These are phyloP conservation scores for Drosophila tani DNA, from an alignment of 1,140 invertebrate genomes.

Conservation along the genomic window DNA sequence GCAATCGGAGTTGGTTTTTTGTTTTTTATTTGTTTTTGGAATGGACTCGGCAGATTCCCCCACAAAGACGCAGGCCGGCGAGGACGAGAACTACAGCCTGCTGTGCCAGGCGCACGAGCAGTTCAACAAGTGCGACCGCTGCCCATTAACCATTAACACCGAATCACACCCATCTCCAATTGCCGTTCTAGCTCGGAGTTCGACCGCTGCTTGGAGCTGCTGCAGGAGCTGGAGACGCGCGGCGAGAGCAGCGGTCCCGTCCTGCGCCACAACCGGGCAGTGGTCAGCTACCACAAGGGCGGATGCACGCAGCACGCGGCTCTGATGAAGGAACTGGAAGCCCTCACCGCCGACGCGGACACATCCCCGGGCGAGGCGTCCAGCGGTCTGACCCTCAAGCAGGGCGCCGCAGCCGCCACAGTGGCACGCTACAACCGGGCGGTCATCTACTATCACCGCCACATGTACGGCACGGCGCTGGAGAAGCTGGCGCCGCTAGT, in stretches of 20 bases:
- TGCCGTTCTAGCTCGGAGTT: slow-evolving; percentile 84
- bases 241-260: slow-evolving; percentile 89
- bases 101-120: slow-evolving; percentile 75
- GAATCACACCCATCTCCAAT: not conserved
- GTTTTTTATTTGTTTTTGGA: slow-evolving; percentile 67
- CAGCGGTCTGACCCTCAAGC: slow-evolving; percentile 51
- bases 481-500: slow-evolving; percentile 91
- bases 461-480: slow-evolving; percentile 91
- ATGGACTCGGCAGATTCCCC: slow-evolving; percentile 77
- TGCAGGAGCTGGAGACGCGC: slow-evolving; percentile 87
- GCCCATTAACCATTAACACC: not conserved
- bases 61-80: slow-evolving; percentile 71
- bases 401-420: slow-evolving; percentile 62
- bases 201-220: slow-evolving; percentile 86
- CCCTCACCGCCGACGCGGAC: slow-evolving; percentile 45
- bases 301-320: slow-evolving; percentile 90
- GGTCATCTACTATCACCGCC: slow-evolving; percentile 91
- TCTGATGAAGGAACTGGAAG: slow-evolving; percentile 88
- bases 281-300: slow-evolving; percentile 90
- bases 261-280: slow-evolving; percentile 90
- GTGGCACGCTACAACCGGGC: slow-evolving; percentile 93
- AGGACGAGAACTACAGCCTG: slow-evolving; percentile 74
- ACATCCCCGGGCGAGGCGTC: slow-evolving; percentile 5
- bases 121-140: slow-evolving; percentile 69
- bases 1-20: slow-evolving; percentile 42